Conservation (phyloP, 2,888 invertebrate species). For the Agrochola circellaris region DNA sequence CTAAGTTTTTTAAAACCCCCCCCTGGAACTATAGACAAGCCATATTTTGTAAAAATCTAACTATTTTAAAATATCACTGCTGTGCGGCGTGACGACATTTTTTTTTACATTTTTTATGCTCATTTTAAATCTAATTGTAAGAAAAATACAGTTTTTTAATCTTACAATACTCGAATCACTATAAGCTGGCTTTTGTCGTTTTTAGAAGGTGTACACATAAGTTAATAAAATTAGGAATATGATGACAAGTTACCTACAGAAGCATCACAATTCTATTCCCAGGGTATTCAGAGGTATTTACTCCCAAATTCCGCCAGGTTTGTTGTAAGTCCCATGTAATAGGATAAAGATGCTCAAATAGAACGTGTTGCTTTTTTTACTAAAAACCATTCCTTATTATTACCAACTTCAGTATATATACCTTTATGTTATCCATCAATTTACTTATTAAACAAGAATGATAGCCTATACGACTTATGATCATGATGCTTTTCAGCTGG, state of each 20-base stretch:
- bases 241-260: background rate
- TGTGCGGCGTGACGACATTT: background rate
- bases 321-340: background rate
- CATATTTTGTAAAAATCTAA: background rate
- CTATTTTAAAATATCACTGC: background rate
- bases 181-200: slow-evolving; percentile 15
- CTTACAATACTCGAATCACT: slow-evolving; percentile 4
- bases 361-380: background rate
- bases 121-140: slow-evolving; percentile 17
- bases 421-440: background rate
- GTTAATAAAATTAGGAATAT: background rate
- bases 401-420: background rate
- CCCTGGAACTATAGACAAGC: background rate
- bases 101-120: slow-evolving; percentile 35
- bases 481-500: slow-evolving; percentile 24
- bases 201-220: background rate
- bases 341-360: background rate
- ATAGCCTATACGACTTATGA: slow-evolving; percentile 55
- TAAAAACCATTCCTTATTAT: background rate
- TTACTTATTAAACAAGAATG: slow-evolving; percentile 59
- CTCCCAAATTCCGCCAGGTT: background rate
- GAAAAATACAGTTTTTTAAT: slow-evolving; percentile 24
- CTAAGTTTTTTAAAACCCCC: background rate
- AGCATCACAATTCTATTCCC: background rate
- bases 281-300: background rate